Evolutionary conservation across 2,797 vertebrate species (phyloP).

Genomic region (Brotula barbata): DNA sequence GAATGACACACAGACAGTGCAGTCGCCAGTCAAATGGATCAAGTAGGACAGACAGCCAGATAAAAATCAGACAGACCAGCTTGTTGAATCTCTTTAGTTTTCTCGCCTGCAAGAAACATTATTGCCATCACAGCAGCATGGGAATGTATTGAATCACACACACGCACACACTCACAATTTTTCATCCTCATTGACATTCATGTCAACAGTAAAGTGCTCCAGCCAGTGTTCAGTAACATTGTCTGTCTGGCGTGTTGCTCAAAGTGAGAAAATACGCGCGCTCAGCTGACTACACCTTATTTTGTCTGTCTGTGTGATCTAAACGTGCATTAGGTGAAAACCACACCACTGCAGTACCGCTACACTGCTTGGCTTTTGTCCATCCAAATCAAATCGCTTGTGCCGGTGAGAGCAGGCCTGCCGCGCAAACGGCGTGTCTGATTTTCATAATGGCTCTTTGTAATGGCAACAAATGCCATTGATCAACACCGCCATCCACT

Average conservation of each 20-base stretch:
- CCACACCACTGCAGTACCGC: not conserved
- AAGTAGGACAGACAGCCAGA: constrained; percentile 17
- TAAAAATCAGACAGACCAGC: constrained; percentile 28
- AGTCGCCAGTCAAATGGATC: constrained; percentile 11
- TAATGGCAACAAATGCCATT: constrained; percentile 56
- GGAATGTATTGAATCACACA: no score
- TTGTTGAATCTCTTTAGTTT: constrained; percentile 14
- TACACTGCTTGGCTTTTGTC: constrained; percentile 35
- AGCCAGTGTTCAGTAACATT: no score
- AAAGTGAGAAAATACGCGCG: constrained; percentile 17
- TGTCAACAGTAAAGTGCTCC: no score
- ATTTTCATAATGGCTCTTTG: constrained; percentile 40
- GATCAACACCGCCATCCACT: constrained; percentile 37
- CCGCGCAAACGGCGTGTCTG: constrained; percentile 43
- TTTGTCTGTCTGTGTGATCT: constrained; percentile 16
- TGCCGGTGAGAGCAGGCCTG: constrained; percentile 33
- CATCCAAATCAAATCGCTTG: constrained; percentile 45
- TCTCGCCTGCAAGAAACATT: constrained; percentile 17
- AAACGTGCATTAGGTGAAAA: constrained; percentile 31
- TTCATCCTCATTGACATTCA: no score
- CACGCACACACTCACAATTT: no score
- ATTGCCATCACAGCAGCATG: constrained; percentile 10
- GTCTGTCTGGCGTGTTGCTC: no score
- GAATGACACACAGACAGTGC: constrained; percentile 30
- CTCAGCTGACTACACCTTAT: constrained; percentile 14